phyloP scores from a whole-genome alignment of 1,140 invertebrate species.

The Neotoxoptera formosana region DNA sequence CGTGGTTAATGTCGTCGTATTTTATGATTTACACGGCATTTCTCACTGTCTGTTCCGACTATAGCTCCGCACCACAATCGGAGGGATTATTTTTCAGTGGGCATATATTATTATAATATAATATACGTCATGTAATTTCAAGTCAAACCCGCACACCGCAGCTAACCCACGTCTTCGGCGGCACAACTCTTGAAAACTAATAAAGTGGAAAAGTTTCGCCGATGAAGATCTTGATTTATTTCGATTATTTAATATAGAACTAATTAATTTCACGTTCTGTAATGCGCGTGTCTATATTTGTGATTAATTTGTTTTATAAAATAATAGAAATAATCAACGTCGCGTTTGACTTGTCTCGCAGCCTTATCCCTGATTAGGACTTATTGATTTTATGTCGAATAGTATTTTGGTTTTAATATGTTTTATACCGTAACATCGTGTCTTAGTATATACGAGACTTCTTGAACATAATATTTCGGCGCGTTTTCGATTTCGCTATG shows the following conservation, averaged over 20 bases:
- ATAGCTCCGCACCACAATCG: not conserved
- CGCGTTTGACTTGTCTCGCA: not conserved
- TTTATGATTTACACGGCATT: not conserved
- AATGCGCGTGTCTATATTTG: not conserved
- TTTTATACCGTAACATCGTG: not conserved
- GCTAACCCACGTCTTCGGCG: not conserved
- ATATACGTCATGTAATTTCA: not conserved
- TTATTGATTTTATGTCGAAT: slow-evolving; percentile 11
- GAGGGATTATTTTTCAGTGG: not conserved
- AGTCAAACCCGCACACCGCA: not conserved
- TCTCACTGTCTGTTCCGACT: not conserved
- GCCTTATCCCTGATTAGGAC: not conserved
- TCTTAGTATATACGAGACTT: not conserved
- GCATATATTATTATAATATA: not conserved
- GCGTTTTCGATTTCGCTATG: not conserved
- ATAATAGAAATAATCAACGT: not conserved
- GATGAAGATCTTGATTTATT: not conserved
- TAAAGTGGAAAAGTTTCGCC: not conserved
- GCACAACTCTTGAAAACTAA: not conserved
- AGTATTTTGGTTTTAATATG: slow-evolving; percentile 25
- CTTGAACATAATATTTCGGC: not conserved
- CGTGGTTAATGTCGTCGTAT: not conserved
- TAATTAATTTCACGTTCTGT: not conserved
- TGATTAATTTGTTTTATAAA: not conserved
- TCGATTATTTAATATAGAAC: not conserved